Percentiles rank a stretch among this genome's conserved stretches.
These are phyloP conservation scores for Catharus minimus DNA, from an alignment of 2,113 vertebrate species.

Conservation along the genomic window DNA sequence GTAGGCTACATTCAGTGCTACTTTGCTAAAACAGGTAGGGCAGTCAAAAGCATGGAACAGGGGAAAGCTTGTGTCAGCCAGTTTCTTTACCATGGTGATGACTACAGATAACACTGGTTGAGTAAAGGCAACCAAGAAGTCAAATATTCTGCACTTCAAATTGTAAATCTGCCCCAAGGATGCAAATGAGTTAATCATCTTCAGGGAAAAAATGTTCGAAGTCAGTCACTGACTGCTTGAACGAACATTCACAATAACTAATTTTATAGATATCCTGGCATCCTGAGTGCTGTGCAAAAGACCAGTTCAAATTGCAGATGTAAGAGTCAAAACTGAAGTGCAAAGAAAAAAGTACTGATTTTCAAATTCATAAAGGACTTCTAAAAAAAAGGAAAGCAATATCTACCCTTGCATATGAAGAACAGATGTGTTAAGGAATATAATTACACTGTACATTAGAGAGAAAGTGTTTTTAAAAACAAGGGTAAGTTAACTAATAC, in stretches of 20 bases:
- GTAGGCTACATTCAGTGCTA: neutral
- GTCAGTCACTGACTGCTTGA: neutral
- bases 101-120: neutral
- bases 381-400: neutral
- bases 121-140: neutral
- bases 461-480: neutral
- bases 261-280: neutral
- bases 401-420: neutral
- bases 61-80: neutral
- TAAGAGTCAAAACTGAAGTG: neutral
- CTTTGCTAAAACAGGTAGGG: neutral
- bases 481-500: neutral
- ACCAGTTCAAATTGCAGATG: neutral
- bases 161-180: neutral
- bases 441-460: neutral
- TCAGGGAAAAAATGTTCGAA: neutral
- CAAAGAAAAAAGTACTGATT: neutral
- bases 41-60: neutral
- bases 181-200: neutral
- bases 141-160: neutral
- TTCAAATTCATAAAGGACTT: neutral
- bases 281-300: neutral
- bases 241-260: neutral
- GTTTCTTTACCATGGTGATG: neutral
- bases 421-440: neutral